Base-by-base conservation (phyloP, 2,888 invertebrate genomes). In the Volucella bombylans region DNA sequence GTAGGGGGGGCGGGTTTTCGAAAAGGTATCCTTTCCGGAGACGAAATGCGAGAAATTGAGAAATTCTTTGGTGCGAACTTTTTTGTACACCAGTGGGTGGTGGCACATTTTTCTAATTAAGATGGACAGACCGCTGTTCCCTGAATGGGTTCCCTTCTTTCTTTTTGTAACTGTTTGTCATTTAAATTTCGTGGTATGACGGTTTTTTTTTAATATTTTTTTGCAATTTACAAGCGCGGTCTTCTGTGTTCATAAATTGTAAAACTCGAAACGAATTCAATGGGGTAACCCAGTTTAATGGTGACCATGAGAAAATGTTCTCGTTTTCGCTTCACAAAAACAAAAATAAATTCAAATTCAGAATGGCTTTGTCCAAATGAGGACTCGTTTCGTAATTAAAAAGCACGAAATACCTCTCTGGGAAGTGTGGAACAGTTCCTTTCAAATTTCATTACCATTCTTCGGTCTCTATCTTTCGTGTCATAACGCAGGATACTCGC, bases 61-160 rank as follows among this genome's bases (percentile, higher is more conserved):
- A 31, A 31, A 45, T 62, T 52, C 52, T 71, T 59, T 18, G 71
- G 6, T 6, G 6, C 4, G 31, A 31, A 31, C 41, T 43, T 18
- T 43, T 59, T 50, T 15, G 2, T 9, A 11, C 14, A 8, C 47
- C 11, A 12, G 41, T 14, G 14, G 12, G 2, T 45, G 15, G 23
- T 31, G 38, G 57, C 59, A 49, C 23, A 54, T 72, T 77, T 82
- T 65, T 65, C 65, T 77, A 65, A 82, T 82, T 77, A 77, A 61
- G 71, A 55, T 65, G 45, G 65, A 52, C 64, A 64, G 54, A 57
- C 14, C 18, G 52, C 57, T 38, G n/a, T 43, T 57, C 55, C 41
- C 47, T 62, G 38, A 80, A 77, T 67, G 52, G 47, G 52, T 38
- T 59, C 6, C 6, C 31, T 59, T 15, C 31, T 3, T 41, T 43